Evolutionary conservation across 2,113 vertebrate genomes (phyloP).

Genomic region (Pelodiscus sinensis): DNA sequence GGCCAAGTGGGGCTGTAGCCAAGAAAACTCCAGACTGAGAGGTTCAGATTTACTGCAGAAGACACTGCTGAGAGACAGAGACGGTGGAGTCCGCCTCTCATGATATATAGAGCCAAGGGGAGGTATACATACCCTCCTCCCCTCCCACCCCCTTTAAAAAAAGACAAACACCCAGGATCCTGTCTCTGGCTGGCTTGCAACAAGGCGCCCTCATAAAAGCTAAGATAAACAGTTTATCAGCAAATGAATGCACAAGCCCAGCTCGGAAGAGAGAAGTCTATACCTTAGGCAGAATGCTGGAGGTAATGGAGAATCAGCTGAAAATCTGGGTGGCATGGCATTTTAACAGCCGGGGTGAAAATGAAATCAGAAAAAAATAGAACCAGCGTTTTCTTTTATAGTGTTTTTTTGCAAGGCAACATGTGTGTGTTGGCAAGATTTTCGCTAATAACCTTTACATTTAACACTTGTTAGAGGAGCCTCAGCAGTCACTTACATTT

Average conservation of each 20-base stretch:
- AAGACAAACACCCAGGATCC: constrained; percentile 81
- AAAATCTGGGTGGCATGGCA: background rate
- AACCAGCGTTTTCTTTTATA: background rate
- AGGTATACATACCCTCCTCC: constrained; percentile 71
- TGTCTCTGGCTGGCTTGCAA: constrained; percentile 82
- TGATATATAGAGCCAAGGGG: constrained; percentile 75
- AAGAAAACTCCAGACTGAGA: constrained; percentile 59
- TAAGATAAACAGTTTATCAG: constrained; percentile 89
- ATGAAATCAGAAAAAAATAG: constrained; percentile 34
- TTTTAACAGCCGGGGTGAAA: constrained; percentile 44
- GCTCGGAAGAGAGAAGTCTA: constrained; percentile 78
- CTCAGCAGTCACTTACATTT: background rate
- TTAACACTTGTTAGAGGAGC: background rate
- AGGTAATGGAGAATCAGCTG: constrained; percentile 4
- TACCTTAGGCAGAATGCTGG: constrained; percentile 69
- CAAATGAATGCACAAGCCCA: constrained; percentile 80
- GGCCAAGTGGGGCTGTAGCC: constrained; percentile 18
- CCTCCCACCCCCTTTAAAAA: constrained; percentile 10
- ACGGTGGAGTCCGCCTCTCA: constrained; percentile 67
- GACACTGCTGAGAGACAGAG: constrained; percentile 61
- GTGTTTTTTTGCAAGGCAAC: background rate
- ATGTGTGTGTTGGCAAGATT: background rate
- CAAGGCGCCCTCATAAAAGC: constrained; percentile 88
- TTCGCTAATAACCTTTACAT: background rate
- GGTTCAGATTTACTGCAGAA: constrained; percentile 69